Evolutionary conservation across 2,888 invertebrate species (phyloP).

Genomic region (Machimus atricapillus): DNA sequence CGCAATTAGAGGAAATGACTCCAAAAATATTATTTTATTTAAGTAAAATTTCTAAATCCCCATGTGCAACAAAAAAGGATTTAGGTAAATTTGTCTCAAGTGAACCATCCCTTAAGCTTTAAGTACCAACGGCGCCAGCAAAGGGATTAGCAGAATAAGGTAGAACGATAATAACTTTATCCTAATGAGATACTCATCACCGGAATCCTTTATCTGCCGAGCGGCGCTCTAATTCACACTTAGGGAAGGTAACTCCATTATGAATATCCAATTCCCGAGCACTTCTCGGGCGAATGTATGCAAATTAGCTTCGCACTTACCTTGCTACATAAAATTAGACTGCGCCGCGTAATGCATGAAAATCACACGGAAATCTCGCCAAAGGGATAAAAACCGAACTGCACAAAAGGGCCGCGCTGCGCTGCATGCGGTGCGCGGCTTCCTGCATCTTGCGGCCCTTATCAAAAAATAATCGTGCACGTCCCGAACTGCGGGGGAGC

Average conservation of each 20-base stretch:
- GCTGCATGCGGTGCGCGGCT: background rate
- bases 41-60: background rate
- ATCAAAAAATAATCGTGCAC: conserved; percentile 7
- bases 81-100: background rate
- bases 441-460: background rate
- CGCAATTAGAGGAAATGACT: background rate
- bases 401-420: background rate
- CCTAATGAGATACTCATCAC: conserved; percentile 24
- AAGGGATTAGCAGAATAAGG: background rate
- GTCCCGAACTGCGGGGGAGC: background rate
- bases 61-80: background rate
- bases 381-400: background rate
- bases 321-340: conserved; percentile 29
- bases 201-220: background rate
- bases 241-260: conserved; percentile 15
- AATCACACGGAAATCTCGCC: background rate
- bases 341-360: conserved; percentile 8
- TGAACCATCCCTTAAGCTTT: background rate
- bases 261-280: conserved; percentile 16
- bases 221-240: conserved; percentile 16
- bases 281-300: conserved; percentile 10
- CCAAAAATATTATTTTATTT: background rate
- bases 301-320: conserved; percentile 22
- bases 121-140: background rate
- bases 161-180: conserved; percentile 14